Evolutionary conservation across 2,797 vertebrate species (phyloP).

Genomic region (Pempheris klunzingeri): DNA sequence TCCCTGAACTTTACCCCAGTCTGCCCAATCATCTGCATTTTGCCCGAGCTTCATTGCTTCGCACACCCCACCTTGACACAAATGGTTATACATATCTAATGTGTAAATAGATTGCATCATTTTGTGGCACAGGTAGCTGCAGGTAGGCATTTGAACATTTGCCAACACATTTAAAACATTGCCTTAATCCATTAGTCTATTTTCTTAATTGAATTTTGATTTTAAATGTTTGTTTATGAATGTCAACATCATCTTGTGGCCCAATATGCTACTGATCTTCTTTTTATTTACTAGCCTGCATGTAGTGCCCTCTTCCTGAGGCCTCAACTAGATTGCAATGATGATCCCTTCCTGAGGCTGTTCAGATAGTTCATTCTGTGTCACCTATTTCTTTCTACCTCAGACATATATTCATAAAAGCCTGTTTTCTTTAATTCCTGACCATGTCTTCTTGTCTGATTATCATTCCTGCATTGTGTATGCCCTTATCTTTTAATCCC

Average conservation of each 20-base stretch:
- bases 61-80: no score
- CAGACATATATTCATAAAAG: not conserved
- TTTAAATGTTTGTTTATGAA: not conserved
- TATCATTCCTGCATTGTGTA: not conserved
- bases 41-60: no score
- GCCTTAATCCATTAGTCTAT: not conserved
- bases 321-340: not conserved
- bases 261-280: not conserved
- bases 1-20: no score
- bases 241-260: not conserved
- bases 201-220: constrained; percentile 5
- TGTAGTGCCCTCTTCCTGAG: not conserved
- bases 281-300: not conserved
- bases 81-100: not conserved
- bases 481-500: constrained; percentile 35
- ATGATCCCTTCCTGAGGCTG: constrained; percentile 10
- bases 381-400: not conserved
- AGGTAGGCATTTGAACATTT: not conserved
- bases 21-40: no score
- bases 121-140: not conserved
- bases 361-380: not conserved
- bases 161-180: not conserved
- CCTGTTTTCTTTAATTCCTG: not conserved
- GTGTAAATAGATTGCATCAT: not conserved
- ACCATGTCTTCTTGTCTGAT: constrained; percentile 15